Evolutionary conservation across 2,113 vertebrate genomes (phyloP).

Genomic region (Puma concolor): DNA sequence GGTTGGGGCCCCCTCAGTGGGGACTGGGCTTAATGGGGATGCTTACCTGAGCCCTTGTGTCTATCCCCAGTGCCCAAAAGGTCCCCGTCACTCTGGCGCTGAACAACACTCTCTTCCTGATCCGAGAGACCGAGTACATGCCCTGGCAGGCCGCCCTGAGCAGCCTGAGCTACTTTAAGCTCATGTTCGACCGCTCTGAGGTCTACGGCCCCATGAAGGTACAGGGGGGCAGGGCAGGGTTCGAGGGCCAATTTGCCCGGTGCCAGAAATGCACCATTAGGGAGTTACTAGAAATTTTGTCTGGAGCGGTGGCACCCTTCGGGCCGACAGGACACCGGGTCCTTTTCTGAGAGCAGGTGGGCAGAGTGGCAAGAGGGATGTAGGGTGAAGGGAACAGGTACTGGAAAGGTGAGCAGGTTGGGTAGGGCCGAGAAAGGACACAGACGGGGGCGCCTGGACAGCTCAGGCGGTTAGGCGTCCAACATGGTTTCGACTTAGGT

Average conservation of each 20-base stretch:
- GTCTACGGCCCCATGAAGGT: constrained; percentile 93
- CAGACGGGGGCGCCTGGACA: too few species aligned
- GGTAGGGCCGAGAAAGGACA: fast-evolving
- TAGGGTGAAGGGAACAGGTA: neutral
- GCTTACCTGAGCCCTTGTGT: neutral
- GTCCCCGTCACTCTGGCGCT: constrained; percentile 88
- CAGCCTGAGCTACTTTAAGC: constrained; percentile 89
- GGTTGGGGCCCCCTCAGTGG: neutral
- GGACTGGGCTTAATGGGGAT: neutral
- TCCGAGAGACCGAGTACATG: constrained; percentile 86
- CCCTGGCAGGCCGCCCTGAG: constrained; percentile 92
- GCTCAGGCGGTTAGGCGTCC: too few species aligned
- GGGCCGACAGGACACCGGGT: fast-evolving
- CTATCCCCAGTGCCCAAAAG: constrained; percentile 85
- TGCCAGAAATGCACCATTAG: neutral
- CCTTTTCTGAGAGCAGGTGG: neutral
- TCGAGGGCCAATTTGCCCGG: fast-evolving
- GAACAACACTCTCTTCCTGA: constrained; percentile 90
- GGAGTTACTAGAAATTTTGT: neutral
- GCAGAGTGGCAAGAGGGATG: neutral
- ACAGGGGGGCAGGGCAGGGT: neutral
- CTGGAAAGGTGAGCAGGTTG: neutral
- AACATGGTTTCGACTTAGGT: too few species aligned
- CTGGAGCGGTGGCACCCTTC: neutral
- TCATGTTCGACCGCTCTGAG: constrained; percentile 95